Evolutionary conservation across 1,140 invertebrate genomes (phyloP).

Genomic region (Alviniconcha marisindica): DNA sequence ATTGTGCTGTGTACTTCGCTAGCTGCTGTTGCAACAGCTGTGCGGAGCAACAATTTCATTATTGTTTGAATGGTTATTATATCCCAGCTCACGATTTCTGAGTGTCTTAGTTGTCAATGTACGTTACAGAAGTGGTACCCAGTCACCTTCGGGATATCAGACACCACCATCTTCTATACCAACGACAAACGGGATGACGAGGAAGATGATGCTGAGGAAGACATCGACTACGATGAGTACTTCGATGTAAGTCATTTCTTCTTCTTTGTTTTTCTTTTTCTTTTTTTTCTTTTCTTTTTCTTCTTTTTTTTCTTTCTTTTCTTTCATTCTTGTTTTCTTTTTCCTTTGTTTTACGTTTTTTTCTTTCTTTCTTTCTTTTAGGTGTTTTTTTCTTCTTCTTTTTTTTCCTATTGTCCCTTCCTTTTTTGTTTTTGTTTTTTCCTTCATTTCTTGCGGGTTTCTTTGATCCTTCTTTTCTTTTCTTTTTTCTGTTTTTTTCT

Average conservation of each 20-base stretch:
- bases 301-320: not conserved
- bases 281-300: not conserved
- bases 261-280: too few relatives aligned
- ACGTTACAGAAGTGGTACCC: constrained; percentile 39
- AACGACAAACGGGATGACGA: constrained; percentile 59
- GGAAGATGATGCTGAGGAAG: constrained; percentile 71
- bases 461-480: too few relatives aligned
- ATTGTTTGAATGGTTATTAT: too few relatives aligned
- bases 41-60: too few relatives aligned
- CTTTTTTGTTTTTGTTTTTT: too few relatives aligned
- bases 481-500: too few relatives aligned
- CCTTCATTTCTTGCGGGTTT: too few relatives aligned
- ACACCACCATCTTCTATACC: constrained; percentile 37
- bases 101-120: too few relatives aligned
- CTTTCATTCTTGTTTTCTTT: not conserved
- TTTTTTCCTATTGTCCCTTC: too few relatives aligned
- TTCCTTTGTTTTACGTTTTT: not conserved
- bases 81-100: too few relatives aligned
- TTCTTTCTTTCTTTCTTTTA: not conserved
- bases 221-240: constrained; percentile 52
- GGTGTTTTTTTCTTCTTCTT: not conserved
- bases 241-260: constrained; percentile 34
- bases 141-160: constrained; percentile 31
- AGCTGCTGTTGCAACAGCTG: too few relatives aligned
- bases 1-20: too few relatives aligned